Percentiles rank a stretch among this genome's conserved stretches.
These are phyloP conservation scores for Netelia fuscicornis DNA, from an alignment of 2,888 invertebrate species.

Conservation along the genomic window DNA sequence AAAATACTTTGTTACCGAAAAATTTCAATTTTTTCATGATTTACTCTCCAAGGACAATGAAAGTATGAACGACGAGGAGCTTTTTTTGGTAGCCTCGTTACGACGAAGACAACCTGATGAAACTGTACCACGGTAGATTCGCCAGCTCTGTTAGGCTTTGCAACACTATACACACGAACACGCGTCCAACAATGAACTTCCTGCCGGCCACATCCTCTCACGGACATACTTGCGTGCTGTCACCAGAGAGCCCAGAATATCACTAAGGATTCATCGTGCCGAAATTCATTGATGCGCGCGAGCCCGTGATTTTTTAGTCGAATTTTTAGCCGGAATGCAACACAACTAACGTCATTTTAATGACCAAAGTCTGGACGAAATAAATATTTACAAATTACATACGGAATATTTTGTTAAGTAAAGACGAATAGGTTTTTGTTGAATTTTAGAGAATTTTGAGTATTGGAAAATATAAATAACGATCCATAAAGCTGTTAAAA, in stretches of 20 bases:
- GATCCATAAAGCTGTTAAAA: neutral
- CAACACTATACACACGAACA: slow-evolving; percentile 76
- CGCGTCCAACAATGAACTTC: slow-evolving; percentile 81
- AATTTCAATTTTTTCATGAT: too few relatives aligned
- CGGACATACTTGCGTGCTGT: slow-evolving; percentile 63
- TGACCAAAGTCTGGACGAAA: too few relatives aligned
- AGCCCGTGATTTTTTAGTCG: slow-evolving; percentile 31
- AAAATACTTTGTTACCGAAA: too few relatives aligned
- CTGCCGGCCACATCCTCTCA: slow-evolving; percentile 81
- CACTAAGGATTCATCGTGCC: slow-evolving; percentile 77
- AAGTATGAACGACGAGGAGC: neutral
- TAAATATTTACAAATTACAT: too few relatives aligned
- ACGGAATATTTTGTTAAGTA: neutral
- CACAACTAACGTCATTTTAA: too few relatives aligned
- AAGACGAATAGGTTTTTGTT: too few relatives aligned
- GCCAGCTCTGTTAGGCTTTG: slow-evolving; percentile 65
- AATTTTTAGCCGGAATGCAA: slow-evolving; percentile 21
- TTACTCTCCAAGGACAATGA: neutral
- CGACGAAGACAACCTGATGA: slow-evolving; percentile 65
- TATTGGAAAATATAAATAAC: neutral
- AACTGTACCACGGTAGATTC: slow-evolving; percentile 55
- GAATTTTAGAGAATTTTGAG: slow-evolving; percentile 10
- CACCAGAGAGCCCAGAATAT: slow-evolving; percentile 72
- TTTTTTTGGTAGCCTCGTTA: slow-evolving; percentile 49
- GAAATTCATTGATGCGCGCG: slow-evolving; percentile 54